Conservation (phyloP, 2,797 vertebrate genomes). For the Discoglossus pictus region DNA sequence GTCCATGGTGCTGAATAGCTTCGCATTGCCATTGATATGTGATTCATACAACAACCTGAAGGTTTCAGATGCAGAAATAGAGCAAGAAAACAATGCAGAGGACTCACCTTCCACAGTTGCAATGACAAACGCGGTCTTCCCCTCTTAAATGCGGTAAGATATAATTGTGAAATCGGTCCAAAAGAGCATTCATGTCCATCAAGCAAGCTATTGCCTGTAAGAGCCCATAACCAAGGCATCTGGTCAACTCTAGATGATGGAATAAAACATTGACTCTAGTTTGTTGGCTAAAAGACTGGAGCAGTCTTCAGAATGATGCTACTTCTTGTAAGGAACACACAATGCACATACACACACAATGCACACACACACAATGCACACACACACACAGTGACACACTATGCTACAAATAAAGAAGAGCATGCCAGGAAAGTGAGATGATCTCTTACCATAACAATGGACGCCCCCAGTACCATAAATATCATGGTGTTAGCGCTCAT, state of each 20-base stretch:
- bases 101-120: constrained; percentile 98
- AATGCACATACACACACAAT: constrained; percentile 45
- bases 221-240: constrained; percentile 73
- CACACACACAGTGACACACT: not conserved
- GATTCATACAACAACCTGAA: constrained; percentile 5
- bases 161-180: constrained; percentile 99
- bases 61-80: constrained; percentile 2
- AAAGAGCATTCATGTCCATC: constrained; percentile 99
- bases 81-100: constrained; percentile 18
- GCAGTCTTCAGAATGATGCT: constrained; percentile 48
- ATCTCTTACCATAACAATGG: constrained; percentile 95
- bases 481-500: constrained; percentile 99
- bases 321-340: constrained; percentile 26
- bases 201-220: constrained; percentile 99
- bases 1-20: constrained; percentile 23
- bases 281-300: constrained; percentile 56
- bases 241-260: constrained; percentile 65
- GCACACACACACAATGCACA: constrained; percentile 40
- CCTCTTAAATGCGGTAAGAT: constrained; percentile 98
- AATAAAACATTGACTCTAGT: constrained; percentile 64
- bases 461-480: constrained; percentile 99
- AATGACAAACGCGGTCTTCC: constrained; percentile 98
- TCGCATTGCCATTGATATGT: constrained; percentile 2
- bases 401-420: constrained; percentile 36
- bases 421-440: not conserved